phyloP scores from a whole-genome alignment of 2,797 vertebrate genomes.

The Darevskia mixta region DNA sequence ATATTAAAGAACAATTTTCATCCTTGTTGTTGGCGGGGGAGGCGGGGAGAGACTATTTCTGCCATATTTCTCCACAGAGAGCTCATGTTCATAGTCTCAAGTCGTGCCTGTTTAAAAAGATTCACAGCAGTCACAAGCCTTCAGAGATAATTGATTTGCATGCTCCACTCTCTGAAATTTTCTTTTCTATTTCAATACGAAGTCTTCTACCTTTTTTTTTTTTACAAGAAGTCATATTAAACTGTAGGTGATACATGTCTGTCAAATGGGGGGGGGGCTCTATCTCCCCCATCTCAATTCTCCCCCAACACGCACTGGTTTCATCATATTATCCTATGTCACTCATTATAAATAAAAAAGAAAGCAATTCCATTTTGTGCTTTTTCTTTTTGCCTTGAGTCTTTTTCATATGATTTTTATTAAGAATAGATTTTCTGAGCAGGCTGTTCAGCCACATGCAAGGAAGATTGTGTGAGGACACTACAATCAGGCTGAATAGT shows the following conservation, averaged over 20 bases:
- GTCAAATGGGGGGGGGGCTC: background rate
- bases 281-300: background rate
- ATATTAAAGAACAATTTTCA: slow-evolving; percentile 53
- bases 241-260: background rate
- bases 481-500: background rate
- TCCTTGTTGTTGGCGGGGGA: slow-evolving; percentile 4
- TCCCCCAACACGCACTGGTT: background rate
- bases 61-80: slow-evolving; percentile 30
- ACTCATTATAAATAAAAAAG: background rate
- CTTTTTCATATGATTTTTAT: background rate
- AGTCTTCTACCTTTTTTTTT: background rate
- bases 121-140: slow-evolving; percentile 4
- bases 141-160: slow-evolving; percentile 45
- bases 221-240: background rate
- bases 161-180: slow-evolving; percentile 29
- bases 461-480: no score
- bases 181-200: slow-evolving; percentile 17
- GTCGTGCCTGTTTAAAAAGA: slow-evolving; percentile 31
- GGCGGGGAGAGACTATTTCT: slow-evolving; percentile 6
- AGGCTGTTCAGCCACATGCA: background rate
- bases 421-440: background rate
- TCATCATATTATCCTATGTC: background rate
- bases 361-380: background rate
- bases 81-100: slow-evolving; percentile 31
- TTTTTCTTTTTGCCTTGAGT: background rate